Percentiles rank a stretch among this genome's conserved stretches.
Evolutionary conservation across 1,140 invertebrate genomes (phyloP).

Genomic region (Drosophila melanica): DNA sequence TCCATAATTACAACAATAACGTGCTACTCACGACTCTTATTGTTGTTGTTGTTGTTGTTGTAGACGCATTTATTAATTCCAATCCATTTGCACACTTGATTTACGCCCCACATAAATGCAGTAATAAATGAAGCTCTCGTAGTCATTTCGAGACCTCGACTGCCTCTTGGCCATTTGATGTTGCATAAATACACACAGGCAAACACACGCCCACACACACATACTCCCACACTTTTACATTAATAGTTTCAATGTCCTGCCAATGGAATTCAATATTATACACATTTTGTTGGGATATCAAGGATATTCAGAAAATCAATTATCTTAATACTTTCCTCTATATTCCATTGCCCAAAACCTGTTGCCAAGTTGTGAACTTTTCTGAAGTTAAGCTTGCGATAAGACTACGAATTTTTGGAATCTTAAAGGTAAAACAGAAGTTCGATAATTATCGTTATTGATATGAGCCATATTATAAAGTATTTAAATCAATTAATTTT

Average conservation of each 20-base stretch:
- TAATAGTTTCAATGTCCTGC: conserved; percentile 66
- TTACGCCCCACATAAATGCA: conserved; percentile 74
- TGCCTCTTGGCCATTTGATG: conserved; percentile 15
- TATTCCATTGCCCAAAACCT: too few relatives aligned
- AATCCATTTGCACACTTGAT: conserved; percentile 78
- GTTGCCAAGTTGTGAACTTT: too few relatives aligned
- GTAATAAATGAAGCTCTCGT: conserved; percentile 74
- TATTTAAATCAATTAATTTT: too few relatives aligned
- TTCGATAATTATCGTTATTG: too few relatives aligned
- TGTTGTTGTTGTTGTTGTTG: conserved; percentile 14
- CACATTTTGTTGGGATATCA: conserved; percentile 14
- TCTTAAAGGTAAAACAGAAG: too few relatives aligned
- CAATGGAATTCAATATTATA: conserved; percentile 30
- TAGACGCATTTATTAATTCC: conserved; percentile 80
- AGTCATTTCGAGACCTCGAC: conserved; percentile 55
- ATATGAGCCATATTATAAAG: too few relatives aligned
- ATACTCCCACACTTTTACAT: conserved; percentile 55
- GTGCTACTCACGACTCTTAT: conserved; percentile 8
- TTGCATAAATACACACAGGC: conserved; percentile 20
- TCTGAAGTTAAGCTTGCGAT: background rate
- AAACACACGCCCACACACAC: conserved; percentile 11
- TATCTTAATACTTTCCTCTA: background rate
- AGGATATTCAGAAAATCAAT: conserved; percentile 19
- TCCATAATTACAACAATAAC: conserved; percentile 44
- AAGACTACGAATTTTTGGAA: too few relatives aligned